Base-by-base conservation (phyloP, 2,888 invertebrate species). In the Octodonta nipae region DNA sequence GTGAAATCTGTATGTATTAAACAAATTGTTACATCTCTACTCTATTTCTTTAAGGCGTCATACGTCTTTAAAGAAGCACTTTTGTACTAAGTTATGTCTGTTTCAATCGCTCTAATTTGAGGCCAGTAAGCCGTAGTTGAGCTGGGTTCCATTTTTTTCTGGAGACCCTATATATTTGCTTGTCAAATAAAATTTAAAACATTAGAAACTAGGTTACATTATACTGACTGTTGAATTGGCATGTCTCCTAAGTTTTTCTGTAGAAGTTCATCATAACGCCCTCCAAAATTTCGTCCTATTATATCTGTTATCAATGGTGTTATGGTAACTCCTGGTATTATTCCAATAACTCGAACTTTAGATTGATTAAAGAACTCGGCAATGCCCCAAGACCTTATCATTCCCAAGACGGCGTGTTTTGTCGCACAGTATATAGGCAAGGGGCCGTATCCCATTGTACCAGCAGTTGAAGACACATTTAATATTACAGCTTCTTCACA, bases 321-420 rank as follows among this genome's bases (percentile, higher is more conserved):
- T 15, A 60, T 51, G 0, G 68, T 69, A 16, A 64, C 64, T 2
- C 69, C 68, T 4, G 68, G 70, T 41, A 67, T 68, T 8, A 71
- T 49, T 0, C 61, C 63, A 5, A 69, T 52, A 3, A 69, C 64
- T 38, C 66, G 58, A 1, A 70, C 64, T 2, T 67, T 66, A 15
- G 56, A 63, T 34, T 56, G 56, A 2, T 61, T 53, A 36, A 45
- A 67, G n/a, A 38, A 20, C 5, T 35, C 17, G 2, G 28, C 14
- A 5, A 13, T 37, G 6, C 48, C 45, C 48, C 48, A 48, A 2
- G 41, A 14, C 25, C 36, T 27, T 2, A 44, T 42, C 30, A 48
- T 30, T 11, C 44, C 45, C 4, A 38, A 28, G 5, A 48, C 34
- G 2, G 45, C 45, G 28, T 41, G 38, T 31, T 48, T 48, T 3